Base-by-base conservation (phyloP, 2,113 vertebrate species). In the Oplegnathus fasciatus region DNA sequence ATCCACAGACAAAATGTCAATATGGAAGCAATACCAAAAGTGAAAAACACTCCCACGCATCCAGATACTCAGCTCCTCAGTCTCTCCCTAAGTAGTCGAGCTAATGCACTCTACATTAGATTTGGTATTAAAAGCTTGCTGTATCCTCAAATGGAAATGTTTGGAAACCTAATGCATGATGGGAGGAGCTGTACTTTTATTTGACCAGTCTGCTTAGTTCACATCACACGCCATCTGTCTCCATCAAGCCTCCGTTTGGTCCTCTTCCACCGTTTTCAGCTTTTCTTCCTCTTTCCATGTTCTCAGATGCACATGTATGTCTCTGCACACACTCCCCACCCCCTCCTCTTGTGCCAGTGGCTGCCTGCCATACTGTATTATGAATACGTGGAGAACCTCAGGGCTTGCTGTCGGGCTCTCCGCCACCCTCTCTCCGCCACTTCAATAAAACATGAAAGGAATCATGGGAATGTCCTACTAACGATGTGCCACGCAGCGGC, bases 381-480 rank as follows among this genome's bases (percentile, higher is more conserved):
- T 83, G 65, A 89, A 81, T 54, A 79, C 83, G 71, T 30, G 40
- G 77, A 32, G 62, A 30, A 26, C 67, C 85, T 52, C 58, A 18
- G 69, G 87, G 62, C 26, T 9, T 14, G 11, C 32, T 73, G 37
- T 55, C 48, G 14, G 58, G 75, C 48, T 57, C 42, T 52, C 58
- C 46, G 1, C n/a, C 58, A 6, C 17, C 57, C 14, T 26, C 15
- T 24, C 37, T 7, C 30, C 9, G 4, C 61, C 6, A 30, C 75
- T 73, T 88, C 78, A 85, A 81, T 91, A 77, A 88, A 88, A 74
- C 68, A 89, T 86, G 73, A 73, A 37, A 64, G 71, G 83, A 78
- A 72, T 87, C 65, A 65, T 89, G 91, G 83, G 73, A 80, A 55
- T 74, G 91, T 75, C 86, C 89, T 68, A 90, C 62, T 75, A 88